phyloP scores from a whole-genome alignment of 2,888 invertebrate genomes.

The Lacanobia wlatinum region DNA sequence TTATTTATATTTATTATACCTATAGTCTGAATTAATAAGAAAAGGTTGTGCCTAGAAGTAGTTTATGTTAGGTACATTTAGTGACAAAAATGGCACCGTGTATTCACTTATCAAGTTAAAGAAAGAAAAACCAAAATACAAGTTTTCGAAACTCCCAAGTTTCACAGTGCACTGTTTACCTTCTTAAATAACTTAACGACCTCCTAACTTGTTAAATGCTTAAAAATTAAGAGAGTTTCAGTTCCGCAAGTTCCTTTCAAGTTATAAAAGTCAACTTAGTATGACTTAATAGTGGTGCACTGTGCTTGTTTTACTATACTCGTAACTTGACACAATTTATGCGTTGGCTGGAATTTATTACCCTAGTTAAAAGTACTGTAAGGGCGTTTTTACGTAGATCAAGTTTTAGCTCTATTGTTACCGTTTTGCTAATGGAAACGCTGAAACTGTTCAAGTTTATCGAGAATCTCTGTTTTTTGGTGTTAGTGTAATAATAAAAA shows the following conservation, averaged over 20 bases:
- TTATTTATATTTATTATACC: no score
- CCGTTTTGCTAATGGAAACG: not conserved
- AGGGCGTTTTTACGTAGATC: not conserved
- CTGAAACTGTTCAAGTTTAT: not conserved
- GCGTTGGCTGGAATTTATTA: conserved; percentile 22
- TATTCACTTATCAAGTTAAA: no score
- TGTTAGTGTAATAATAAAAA: not conserved
- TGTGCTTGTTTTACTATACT: conserved; percentile 21
- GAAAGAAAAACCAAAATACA: not conserved
- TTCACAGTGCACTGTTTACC: conserved; percentile 22
- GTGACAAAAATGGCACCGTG: no score
- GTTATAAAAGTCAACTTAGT: conserved; percentile 44
- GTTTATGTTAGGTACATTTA: no score
- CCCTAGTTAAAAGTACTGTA: not conserved
- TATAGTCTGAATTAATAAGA: no score
- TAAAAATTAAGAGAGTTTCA: conserved; percentile 37
- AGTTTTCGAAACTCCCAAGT: not conserved
- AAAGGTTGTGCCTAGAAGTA: no score
- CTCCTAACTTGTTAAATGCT: conserved; percentile 28
- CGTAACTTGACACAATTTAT: conserved; percentile 31
- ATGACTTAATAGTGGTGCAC: conserved; percentile 29
- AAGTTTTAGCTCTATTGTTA: not conserved
- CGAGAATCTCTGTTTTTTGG: not conserved
- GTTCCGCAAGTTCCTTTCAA: conserved; percentile 21
- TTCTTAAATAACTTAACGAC: conserved; percentile 19